Percentiles rank a stretch among this genome's conserved stretches.
These are phyloP conservation scores for Xylota sylvarum DNA, from an alignment of 2,888 invertebrate species.

Conservation along the genomic window DNA sequence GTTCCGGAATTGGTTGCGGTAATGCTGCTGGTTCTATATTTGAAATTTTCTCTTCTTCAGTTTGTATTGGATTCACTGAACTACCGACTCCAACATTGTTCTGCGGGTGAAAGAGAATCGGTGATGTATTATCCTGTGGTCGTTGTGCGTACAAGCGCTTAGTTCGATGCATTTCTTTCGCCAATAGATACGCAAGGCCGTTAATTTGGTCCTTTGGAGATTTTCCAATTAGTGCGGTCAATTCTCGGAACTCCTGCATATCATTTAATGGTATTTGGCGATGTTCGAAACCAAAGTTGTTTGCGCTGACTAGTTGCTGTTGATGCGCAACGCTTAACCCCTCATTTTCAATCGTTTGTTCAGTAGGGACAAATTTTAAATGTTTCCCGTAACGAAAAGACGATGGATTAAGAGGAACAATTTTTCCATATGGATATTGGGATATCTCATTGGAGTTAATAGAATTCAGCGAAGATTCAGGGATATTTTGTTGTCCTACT, in stretches of 20 bases:
- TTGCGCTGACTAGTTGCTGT: background rate
- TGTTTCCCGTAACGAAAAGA: constrained; percentile 19
- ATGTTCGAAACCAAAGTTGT: constrained; percentile 78
- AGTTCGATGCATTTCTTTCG: constrained; percentile 83
- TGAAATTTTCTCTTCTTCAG: constrained; percentile 20
- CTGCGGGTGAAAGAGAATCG: constrained; percentile 82
- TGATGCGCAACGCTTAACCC: constrained; percentile 73
- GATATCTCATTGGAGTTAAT: constrained; percentile 2
- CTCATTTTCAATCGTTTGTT: constrained; percentile 24
- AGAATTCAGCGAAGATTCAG: background rate
- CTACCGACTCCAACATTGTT: constrained; percentile 60
- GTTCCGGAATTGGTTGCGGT: background rate
- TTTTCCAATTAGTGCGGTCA: constrained; percentile 85
- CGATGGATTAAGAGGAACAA: constrained; percentile 14
- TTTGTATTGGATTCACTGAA: constrained; percentile 28
- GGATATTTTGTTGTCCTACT: constrained; percentile 3
- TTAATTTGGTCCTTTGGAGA: constrained; percentile 85
- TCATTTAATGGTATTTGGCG: constrained; percentile 79
- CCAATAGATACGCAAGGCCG: constrained; percentile 85
- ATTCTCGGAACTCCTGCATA: constrained; percentile 82
- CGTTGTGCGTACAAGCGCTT: constrained; percentile 79
- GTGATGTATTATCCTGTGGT: constrained; percentile 82
- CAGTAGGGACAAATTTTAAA: constrained; percentile 17
- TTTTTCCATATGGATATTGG: constrained; percentile 8
- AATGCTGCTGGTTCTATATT: background rate